Evolutionary conservation across 2,797 vertebrate genomes (phyloP).

Genomic region (Phrynocephalus forsythii): DNA sequence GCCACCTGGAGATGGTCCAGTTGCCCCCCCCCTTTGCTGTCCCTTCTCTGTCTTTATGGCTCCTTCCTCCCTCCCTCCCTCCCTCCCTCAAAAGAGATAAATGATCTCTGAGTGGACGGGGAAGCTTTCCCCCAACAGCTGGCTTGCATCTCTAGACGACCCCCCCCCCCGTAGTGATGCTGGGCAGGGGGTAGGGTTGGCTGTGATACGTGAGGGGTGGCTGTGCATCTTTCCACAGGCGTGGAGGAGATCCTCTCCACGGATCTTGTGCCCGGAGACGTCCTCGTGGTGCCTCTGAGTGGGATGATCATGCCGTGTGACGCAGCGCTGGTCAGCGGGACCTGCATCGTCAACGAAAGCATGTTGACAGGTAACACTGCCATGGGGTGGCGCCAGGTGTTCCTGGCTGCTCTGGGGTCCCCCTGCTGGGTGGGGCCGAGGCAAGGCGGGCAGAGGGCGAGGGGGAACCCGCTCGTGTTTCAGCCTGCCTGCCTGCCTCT

Average conservation of each 20-base stretch:
- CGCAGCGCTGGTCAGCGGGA: constrained; percentile 93
- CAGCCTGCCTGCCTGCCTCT: neutral
- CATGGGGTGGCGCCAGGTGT: fast-evolving
- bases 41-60: too few relatives aligned
- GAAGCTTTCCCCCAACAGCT: too few relatives aligned
- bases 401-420: fast-evolving
- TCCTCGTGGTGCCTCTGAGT: constrained; percentile 93
- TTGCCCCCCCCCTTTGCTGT: too few relatives aligned
- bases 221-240: constrained; percentile 75
- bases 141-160: too few relatives aligned
- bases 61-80: too few relatives aligned
- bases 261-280: constrained; percentile 94
- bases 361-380: constrained; percentile 93
- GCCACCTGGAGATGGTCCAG: too few relatives aligned
- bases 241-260: constrained; percentile 94
- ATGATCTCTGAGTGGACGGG: too few relatives aligned
- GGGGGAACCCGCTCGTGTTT: too few relatives aligned
- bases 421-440: neutral
- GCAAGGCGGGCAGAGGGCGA: fast-evolving
- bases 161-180: too few relatives aligned
- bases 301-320: constrained; percentile 98
- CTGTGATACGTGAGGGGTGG: neutral
- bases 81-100: too few relatives aligned
- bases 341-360: constrained; percentile 99
- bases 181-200: too few relatives aligned